A percentile compares a stretch with the other conserved stretches of the same genome.
These are phyloP conservation scores for Urocyon cinereoargenteus DNA, from an alignment of 2,797 vertebrate species.

Conservation along the genomic window DNA sequence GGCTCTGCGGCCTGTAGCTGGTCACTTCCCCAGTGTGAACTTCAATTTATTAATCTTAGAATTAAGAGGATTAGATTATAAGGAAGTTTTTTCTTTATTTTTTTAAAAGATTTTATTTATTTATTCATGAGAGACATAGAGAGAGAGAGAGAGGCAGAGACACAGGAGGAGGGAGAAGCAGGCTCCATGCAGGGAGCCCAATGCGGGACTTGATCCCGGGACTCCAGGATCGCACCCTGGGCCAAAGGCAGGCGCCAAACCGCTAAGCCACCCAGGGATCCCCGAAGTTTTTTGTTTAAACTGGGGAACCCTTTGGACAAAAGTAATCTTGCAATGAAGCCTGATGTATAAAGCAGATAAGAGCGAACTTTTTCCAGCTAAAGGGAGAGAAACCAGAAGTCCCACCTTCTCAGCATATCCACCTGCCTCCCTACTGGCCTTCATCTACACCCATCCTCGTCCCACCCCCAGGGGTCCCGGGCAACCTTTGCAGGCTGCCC, in stretches of 20 bases:
- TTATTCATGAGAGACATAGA: no score
- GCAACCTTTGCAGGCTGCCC: neutral
- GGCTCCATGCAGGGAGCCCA: no score
- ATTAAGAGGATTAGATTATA: neutral
- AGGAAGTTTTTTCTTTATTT: neutral
- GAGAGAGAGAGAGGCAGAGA: no score
- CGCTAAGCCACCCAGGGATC: no score
- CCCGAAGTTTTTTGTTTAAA: neutral
- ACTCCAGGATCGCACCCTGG: no score
- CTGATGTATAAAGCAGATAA: neutral
- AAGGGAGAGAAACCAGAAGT: neutral
- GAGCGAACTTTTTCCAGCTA: neutral
- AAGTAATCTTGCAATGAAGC: neutral
- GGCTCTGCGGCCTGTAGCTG: neutral
- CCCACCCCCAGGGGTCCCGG: neutral
- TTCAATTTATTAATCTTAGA: conserved; percentile 14
- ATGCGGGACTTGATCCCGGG: no score
- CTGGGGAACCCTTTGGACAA: neutral
- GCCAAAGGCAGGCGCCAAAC: no score
- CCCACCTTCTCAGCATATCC: neutral
- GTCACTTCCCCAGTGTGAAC: neutral
- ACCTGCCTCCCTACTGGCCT: neutral
- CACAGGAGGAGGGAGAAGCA: no score
- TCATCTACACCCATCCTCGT: neutral
- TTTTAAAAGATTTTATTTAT: no score